Evolutionary conservation across 2,113 vertebrate species (phyloP).

Genomic region (Colaptes auratus): DNA sequence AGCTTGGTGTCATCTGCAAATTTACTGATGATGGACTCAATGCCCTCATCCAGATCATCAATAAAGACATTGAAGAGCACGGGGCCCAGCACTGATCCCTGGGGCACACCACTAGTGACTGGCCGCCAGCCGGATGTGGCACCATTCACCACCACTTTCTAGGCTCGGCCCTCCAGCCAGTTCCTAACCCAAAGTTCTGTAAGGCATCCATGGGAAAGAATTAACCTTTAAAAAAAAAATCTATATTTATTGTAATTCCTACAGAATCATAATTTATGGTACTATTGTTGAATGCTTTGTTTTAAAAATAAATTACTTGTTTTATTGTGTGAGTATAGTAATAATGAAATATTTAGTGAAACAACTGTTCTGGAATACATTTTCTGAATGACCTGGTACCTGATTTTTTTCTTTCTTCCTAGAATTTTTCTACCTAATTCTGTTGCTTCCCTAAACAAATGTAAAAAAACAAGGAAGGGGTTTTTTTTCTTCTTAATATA

Average conservation of each 20-base stretch:
- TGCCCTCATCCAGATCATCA: too few relatives aligned
- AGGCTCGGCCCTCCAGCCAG: too few relatives aligned
- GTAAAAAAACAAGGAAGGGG: background rate
- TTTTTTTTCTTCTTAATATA: background rate
- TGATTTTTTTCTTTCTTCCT: background rate
- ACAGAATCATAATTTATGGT: background rate
- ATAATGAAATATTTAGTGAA: background rate
- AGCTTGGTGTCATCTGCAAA: too few relatives aligned
- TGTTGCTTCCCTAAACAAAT: background rate
- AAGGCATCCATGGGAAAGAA: background rate
- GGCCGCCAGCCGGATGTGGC: too few relatives aligned
- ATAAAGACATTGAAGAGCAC: too few relatives aligned
- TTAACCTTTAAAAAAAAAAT: background rate
- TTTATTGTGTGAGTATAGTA: background rate
- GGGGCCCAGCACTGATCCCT: too few relatives aligned
- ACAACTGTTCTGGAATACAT: background rate
- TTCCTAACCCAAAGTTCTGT: background rate
- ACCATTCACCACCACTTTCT: too few relatives aligned
- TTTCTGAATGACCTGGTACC: background rate
- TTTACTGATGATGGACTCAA: too few relatives aligned
- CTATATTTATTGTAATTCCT: background rate
- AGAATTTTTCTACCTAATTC: background rate
- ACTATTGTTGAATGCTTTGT: background rate
- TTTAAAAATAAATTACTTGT: background rate
- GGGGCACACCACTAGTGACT: too few relatives aligned